Evolutionary conservation across 2,797 vertebrate genomes (phyloP), one percentile per base, ranked within the genome.

Genomic region (Sebastes steindachneri): DNA sequence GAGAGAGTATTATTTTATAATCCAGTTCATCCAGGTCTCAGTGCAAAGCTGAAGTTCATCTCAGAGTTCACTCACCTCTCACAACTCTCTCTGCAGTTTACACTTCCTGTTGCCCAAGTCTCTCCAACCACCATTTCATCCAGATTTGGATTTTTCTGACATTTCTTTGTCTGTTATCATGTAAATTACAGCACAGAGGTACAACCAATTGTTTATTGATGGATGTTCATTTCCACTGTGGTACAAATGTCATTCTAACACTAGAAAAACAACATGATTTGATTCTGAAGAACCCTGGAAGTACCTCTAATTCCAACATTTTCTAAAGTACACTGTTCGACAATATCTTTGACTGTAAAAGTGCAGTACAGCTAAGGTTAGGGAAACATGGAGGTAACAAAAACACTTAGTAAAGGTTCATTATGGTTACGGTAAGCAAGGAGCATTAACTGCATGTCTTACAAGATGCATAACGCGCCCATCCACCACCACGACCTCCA

Each of bases 1-100:
- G 45, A 41, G 45, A 64, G 11, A 31, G 48, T 17, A 35, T 62
- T 45, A 11, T 68, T 81, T 66, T 58, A 58, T 66, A 68, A 63
- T 53, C n/a, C 28, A 26, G 26, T 60, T 73, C 35, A 75, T 67
- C 14, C 21, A 45, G 55, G 64, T 71, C 0, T 80, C 67, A 53
- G 51, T 41, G 58, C 57, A 11, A 58, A 82, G 33, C 53, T 59
- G 45, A 65, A 63, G 67, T 72, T 84, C 45, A 75, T 5, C 35
- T 62, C 7, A 62, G 68, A 66, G 72, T 74, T 76, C 21, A 12
- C 57, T 68, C 57, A 68, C 33, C 25, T 71, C 28, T 68, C 19
- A 35, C 35, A 62, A 25, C 9, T 54, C 5, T 77, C 4, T 75
- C 70, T 54, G 57, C 23, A 68, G 21, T 59, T 64, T 48, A 25